These are phyloP conservation scores for Nephrocerus scutellatus DNA, from an alignment of 2,888 invertebrate species.

Conservation along the genomic window DNA sequence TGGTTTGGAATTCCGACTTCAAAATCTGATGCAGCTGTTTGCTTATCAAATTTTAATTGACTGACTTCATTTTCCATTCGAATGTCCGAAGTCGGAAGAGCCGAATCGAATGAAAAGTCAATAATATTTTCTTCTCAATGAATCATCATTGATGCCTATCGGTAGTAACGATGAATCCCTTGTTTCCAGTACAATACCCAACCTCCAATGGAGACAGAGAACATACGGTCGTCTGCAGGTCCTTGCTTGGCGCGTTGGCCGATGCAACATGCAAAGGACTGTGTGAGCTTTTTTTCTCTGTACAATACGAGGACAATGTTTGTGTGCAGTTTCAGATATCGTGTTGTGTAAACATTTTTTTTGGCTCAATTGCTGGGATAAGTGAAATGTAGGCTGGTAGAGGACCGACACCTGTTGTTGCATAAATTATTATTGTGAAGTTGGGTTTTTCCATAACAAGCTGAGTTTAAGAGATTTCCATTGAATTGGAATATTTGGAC, in stretches of 20 bases:
- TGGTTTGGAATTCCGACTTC: too few species aligned
- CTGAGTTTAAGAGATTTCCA: slow-evolving; percentile 5
- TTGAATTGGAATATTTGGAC: slow-evolving; percentile 17
- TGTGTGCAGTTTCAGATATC: slow-evolving; percentile 23
- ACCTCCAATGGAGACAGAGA: background rate
- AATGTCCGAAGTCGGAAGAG: background rate
- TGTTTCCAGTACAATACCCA: slow-evolving; percentile 14
- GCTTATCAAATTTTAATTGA: slow-evolving; percentile 24
- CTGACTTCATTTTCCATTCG: slow-evolving; percentile 15
- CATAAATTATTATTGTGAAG: too few species aligned
- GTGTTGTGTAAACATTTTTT: slow-evolving; percentile 22
- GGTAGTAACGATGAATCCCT: too few species aligned
- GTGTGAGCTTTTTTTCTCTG: too few species aligned
- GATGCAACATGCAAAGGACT: slow-evolving; percentile 22
- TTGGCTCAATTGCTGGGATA: slow-evolving; percentile 3
- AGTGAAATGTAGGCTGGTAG: slow-evolving; percentile 13
- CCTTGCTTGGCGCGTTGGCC: too few species aligned
- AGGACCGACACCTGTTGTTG: slow-evolving; percentile 22
- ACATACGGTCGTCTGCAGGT: too few species aligned
- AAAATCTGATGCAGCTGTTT: too few species aligned
- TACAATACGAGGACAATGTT: background rate
- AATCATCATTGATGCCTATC: too few species aligned
- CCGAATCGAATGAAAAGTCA: slow-evolving; percentile 14
- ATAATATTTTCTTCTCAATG: slow-evolving; percentile 19
- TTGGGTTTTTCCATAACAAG: too few species aligned